Conservation (phyloP, 2,888 invertebrate species). For the Caradrina kadenii region DNA sequence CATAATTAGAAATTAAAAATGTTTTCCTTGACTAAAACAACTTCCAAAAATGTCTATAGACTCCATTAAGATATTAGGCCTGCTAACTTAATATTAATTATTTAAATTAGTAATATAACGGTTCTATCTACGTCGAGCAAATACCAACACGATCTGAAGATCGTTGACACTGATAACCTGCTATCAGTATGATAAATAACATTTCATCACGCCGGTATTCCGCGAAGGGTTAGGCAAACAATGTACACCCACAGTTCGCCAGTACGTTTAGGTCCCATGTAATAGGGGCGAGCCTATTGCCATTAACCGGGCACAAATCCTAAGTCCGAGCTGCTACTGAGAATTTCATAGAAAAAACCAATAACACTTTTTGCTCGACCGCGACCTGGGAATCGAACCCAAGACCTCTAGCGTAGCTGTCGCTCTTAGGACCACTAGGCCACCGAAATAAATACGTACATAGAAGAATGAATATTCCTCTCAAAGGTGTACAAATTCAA, state of each 20-base stretch:
- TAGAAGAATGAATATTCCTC: neutral
- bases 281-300: no score
- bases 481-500: constrained; percentile 19
- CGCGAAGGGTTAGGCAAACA: no score
- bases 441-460: neutral
- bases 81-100: neutral
- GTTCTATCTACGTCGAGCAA: constrained; percentile 3
- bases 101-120: constrained; percentile 10
- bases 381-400: no score
- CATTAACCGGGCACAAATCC: no score
- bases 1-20: neutral
- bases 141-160: neutral
- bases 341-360: no score
- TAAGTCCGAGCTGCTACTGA: no score
- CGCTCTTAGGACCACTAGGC: no score
- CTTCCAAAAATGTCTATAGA: neutral
- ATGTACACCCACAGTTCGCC: no score
- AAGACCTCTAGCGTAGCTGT: no score
- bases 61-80: neutral
- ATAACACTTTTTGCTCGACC: no score
- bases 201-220: no score
- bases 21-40: neutral
- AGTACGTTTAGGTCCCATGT: no score
- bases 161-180: neutral
- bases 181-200: neutral